Percentiles rank a stretch among this genome's conserved stretches.
Evolutionary conservation across 2,888 invertebrate species (phyloP).

Genomic region (Synanthedon vespiformis): DNA sequence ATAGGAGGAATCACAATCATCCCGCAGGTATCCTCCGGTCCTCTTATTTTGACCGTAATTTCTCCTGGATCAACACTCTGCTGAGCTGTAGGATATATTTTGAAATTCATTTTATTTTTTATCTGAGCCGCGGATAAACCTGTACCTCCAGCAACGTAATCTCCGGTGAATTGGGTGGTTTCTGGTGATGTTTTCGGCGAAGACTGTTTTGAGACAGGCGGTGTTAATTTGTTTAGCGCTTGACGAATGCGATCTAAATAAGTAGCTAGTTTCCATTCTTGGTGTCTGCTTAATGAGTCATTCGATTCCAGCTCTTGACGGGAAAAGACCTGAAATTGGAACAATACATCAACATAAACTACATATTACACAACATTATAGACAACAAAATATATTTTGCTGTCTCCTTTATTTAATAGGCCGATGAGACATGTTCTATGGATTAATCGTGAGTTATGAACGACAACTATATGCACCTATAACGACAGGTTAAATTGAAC

Average conservation of each 20-base stretch:
- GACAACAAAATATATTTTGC: neutral
- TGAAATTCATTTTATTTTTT: constrained; percentile 67
- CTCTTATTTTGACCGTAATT: constrained; percentile 57
- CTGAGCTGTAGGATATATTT: constrained; percentile 69
- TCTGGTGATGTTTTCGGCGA: constrained; percentile 47
- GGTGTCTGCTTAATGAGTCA: constrained; percentile 55
- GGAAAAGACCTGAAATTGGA: constrained; percentile 65
- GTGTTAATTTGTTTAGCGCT: constrained; percentile 49
- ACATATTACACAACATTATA: no score
- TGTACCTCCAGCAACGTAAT: constrained; percentile 72
- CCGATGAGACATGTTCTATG: neutral
- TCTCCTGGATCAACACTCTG: constrained; percentile 59
- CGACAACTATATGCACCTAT: no score
- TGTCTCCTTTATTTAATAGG: neutral
- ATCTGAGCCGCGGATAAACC: constrained; percentile 71
- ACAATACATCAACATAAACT: no score
- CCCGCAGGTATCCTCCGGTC: constrained; percentile 60
- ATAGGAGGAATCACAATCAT: constrained; percentile 52
- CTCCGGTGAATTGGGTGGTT: constrained; percentile 48
- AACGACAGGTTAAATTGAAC: no score
- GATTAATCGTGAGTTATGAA: no score
- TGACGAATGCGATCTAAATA: constrained; percentile 64
- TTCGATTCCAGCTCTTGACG: constrained; percentile 65
- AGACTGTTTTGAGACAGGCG: constrained; percentile 43
- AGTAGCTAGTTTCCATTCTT: constrained; percentile 68